phyloP scores from a whole-genome alignment of 2,797 vertebrate species.

The Cetoscarus ocellatus region DNA sequence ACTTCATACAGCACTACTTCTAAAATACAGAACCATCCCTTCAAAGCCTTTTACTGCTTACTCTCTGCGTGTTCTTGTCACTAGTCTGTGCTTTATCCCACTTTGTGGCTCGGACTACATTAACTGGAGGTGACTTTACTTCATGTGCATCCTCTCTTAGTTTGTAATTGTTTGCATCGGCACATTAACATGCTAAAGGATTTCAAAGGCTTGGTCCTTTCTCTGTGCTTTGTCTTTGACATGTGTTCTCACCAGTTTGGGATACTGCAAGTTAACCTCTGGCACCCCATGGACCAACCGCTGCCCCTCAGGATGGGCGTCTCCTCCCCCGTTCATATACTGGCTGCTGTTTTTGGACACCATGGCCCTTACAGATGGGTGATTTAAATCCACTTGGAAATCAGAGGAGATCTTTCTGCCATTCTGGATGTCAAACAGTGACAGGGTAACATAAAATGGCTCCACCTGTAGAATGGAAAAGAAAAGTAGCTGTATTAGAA shows the following conservation, averaged over 20 bases:
- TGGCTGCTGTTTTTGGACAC: constrained; percentile 78
- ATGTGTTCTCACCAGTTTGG: constrained; percentile 87
- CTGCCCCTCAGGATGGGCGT: constrained; percentile 76
- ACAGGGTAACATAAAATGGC: constrained; percentile 96
- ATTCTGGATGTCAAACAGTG: constrained; percentile 94
- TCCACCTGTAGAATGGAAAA: constrained; percentile 88
- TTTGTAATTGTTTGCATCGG: neutral
- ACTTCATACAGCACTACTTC: no score
- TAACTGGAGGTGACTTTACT: no score
- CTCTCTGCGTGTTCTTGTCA: no score
- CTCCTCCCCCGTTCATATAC: constrained; percentile 87
- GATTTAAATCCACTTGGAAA: constrained; percentile 97
- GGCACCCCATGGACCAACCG: constrained; percentile 83
- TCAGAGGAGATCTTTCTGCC: constrained; percentile 96
- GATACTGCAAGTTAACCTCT: constrained; percentile 91
- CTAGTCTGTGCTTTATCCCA: no score
- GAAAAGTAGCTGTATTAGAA: constrained; percentile 2
- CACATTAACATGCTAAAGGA: neutral
- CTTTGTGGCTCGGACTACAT: no score
- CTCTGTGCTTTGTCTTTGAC: neutral
- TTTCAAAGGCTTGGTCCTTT: no score
- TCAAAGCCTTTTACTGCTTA: no score
- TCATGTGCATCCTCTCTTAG: no score
- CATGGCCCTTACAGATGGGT: constrained; percentile 92
- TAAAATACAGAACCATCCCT: no score